Evolutionary conservation across 1,140 invertebrate species (phyloP).

Genomic region (Bombus waltoni): DNA sequence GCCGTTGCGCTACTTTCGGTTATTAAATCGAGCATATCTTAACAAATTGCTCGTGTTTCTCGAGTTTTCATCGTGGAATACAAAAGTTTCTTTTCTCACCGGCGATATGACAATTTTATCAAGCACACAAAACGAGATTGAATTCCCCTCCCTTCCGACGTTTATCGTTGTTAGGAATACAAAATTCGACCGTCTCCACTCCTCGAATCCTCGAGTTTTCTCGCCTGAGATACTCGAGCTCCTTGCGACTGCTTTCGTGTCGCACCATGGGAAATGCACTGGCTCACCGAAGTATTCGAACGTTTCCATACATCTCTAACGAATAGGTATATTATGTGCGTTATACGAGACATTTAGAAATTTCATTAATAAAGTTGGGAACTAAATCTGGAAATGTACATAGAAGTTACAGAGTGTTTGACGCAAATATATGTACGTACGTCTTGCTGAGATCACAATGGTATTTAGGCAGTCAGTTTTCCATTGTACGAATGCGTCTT

Average conservation of each 20-base stretch:
- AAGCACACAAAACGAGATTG: neutral
- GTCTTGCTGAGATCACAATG: too few species aligned
- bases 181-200: neutral
- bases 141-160: neutral
- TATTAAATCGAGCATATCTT: conserved; percentile 17
- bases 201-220: neutral
- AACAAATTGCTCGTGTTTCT: neutral
- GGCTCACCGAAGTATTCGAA: neutral
- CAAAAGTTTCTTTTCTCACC: neutral
- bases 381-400: neutral
- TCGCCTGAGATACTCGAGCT: neutral
- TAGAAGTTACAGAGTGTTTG: neutral
- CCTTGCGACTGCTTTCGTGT: neutral
- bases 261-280: neutral
- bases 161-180: neutral
- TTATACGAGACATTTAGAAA: neutral
- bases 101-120: neutral
- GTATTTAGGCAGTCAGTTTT: neutral
- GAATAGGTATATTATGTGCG: too few species aligned
- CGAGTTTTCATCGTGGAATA: neutral
- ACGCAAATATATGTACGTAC: too few species aligned
- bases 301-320: too few species aligned
- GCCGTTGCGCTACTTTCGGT: neutral
- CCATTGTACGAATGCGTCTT: too few species aligned
- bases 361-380: neutral